A percentile compares a stretch with the other conserved stretches of the same genome.
These are phyloP conservation scores for Cardiocondyla obscurior DNA, from an alignment of 1,140 invertebrate genomes.

Conservation along the genomic window DNA sequence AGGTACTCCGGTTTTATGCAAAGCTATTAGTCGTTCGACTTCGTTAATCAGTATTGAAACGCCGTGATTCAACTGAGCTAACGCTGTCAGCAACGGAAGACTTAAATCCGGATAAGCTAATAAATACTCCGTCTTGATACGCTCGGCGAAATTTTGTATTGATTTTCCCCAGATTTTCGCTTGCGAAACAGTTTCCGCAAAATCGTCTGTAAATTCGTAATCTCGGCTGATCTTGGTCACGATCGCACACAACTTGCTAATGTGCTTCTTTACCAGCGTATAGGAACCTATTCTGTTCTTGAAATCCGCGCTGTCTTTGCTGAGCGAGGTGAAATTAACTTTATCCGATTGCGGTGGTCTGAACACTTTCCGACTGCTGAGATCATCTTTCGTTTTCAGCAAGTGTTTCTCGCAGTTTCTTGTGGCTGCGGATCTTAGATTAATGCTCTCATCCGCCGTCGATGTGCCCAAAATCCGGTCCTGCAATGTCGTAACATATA, in stretches of 20 bases:
- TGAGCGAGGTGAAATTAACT: conserved; percentile 84
- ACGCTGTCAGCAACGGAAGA: conserved; percentile 85
- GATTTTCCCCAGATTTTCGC: conserved; percentile 85
- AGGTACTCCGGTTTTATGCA: neutral
- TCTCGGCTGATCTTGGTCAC: neutral
- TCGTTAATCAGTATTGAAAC: conserved; percentile 83
- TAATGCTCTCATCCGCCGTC: neutral
- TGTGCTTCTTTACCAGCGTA: conserved; percentile 63
- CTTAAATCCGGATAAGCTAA: conserved; percentile 88
- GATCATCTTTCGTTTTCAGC: conserved; percentile 66
- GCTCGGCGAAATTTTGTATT: conserved; percentile 84
- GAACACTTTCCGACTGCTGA: conserved; percentile 81
- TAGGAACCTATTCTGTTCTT: conserved; percentile 67
- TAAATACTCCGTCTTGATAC: conserved; percentile 84
- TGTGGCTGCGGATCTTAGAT: conserved; percentile 65
- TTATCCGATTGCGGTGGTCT: conserved; percentile 86
- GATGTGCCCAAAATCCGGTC: conserved; percentile 66
- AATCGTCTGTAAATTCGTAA: neutral
- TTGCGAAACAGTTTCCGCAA: conserved; percentile 80
- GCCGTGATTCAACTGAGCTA: conserved; percentile 86
- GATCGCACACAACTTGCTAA: conserved; percentile 27
- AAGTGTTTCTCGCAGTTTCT: conserved; percentile 13
- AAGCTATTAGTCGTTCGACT: conserved; percentile 74
- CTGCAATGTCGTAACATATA: conserved; percentile 72
- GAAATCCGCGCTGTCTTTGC: conserved; percentile 75